Base-by-base conservation (phyloP, 1,140 invertebrate genomes). In the Anthonomus grandis region DNA sequence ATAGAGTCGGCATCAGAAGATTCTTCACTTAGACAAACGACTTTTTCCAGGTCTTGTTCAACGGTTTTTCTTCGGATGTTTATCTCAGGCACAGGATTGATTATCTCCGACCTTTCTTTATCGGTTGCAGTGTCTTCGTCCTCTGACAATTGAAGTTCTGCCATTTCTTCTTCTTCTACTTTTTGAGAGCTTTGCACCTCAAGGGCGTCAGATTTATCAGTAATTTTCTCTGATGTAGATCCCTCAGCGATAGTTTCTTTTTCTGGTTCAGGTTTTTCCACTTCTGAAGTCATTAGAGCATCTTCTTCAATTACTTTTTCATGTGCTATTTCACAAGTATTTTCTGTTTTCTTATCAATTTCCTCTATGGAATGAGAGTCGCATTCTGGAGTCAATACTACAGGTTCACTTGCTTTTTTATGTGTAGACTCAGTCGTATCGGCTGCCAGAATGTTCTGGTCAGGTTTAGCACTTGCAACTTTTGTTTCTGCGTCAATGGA, bases 11-110 rank as follows among this genome's bases (percentile, higher is more conserved):
- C 49, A 27, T 57, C 55, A 13, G 55, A 57, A 13, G 55, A 57
- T 9, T 57, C 55, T 44, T 57, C 55, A 50, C 55, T 57, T 50
- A 57, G 37, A 50, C 55, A 57, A 19, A 57, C 55, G 13, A 57
- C 47, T 31, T 57, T 57, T 18, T 57, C 55, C 37, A 57, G 18
- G 22, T 57, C 55, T 45, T 57, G 55, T 22, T 57, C 55, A 4
- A 57, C 55, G 22, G 55, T 57, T 50, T 57, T 57, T 23, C 55
- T 18, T 34, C 55, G 15, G 24, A 57, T 47, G 36, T 36, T 57
- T 12, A 57, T 57, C 45, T 57, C 55, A 12, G 24, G 27, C 17
- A 12, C 3, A 10, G 51, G 38, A 19, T 41, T 22, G 8, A n/a
- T 39, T 24, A 17, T 12, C 17, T 44, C 50, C 15, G 12, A 8